Conservation (phyloP, 2,888 invertebrate species). For the Ditula angustiorana region DNA sequence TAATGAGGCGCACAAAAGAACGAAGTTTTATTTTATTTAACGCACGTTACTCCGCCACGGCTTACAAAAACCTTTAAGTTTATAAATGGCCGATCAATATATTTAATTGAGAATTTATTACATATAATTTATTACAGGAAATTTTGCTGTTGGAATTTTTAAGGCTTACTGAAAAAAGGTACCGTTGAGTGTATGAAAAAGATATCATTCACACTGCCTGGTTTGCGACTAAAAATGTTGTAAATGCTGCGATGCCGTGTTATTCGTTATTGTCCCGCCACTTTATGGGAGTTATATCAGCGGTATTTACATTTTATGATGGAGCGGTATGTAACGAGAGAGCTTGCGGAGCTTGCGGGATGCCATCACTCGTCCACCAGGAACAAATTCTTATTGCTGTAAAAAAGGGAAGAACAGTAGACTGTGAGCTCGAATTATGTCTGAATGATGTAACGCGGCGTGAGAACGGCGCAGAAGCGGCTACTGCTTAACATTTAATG, state of each 20-base stretch:
- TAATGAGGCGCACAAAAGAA: constrained; percentile 11
- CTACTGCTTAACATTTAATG: constrained; percentile 6
- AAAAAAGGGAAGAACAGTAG: constrained; percentile 67
- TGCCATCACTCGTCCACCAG: constrained; percentile 75
- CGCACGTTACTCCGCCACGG: constrained; percentile 11
- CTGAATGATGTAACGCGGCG: constrained; percentile 72
- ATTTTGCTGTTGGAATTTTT: constrained; percentile 34
- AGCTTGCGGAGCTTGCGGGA: constrained; percentile 60
- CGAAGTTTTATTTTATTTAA: constrained; percentile 17
- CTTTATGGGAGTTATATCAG: constrained; percentile 68
- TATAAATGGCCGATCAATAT: constrained; percentile 29
- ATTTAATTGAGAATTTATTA: constrained; percentile 30
- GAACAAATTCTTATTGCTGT: constrained; percentile 75
- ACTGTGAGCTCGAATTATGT: constrained; percentile 69
- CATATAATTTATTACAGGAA: constrained; percentile 15
- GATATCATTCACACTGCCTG: constrained; percentile 61
- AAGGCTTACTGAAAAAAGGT: constrained; percentile 40
- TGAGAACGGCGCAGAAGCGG: constrained; percentile 48
- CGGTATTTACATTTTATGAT: constrained; percentile 78
- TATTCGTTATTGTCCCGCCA: constrained; percentile 65
- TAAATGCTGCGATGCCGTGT: constrained; percentile 46
- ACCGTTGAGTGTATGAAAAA: constrained; percentile 51
- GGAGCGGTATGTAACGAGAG: constrained; percentile 70
- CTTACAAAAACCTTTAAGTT: constrained; percentile 10
- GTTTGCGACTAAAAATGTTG: constrained; percentile 53